These are phyloP conservation scores for Toxotes jaculatrix DNA, from an alignment of 2,113 vertebrate species.

Conservation along the genomic window DNA sequence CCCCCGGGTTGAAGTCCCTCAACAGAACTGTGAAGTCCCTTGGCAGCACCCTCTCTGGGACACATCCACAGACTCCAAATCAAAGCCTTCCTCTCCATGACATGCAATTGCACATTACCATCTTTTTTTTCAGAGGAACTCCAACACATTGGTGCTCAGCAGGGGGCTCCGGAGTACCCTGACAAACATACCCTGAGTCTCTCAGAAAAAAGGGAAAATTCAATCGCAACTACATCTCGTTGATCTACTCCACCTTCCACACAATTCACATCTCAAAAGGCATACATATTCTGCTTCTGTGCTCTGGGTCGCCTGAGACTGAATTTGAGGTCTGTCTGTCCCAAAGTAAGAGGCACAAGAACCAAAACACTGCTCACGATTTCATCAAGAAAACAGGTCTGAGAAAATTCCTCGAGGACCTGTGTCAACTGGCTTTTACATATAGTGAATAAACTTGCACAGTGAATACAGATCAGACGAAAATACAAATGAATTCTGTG, in stretches of 20 bases:
- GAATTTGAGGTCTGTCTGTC: slow-evolving; percentile 2
- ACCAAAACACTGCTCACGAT: not conserved
- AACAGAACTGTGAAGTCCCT: not conserved
- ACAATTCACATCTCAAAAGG: not conserved
- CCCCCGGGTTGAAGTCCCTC: not conserved
- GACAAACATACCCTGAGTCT: not conserved
- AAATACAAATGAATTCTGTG: not conserved
- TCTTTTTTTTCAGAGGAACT: slow-evolving; percentile 14
- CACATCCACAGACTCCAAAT: slow-evolving; percentile 6
- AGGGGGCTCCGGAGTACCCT: slow-evolving; percentile 5
- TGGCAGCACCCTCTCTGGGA: not conserved
- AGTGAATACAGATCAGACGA: slow-evolving; percentile 3
- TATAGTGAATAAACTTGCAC: not conserved
- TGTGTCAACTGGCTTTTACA: not conserved
- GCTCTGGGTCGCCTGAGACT: slow-evolving; percentile 6
- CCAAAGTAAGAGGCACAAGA: not conserved
- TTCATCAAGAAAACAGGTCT: slow-evolving; percentile 1
- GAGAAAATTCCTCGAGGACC: not conserved
- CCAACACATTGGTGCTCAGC: slow-evolving; percentile 8
- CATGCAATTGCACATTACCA: slow-evolving; percentile 1
- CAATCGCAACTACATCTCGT: not conserved
- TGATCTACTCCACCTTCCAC: not conserved
- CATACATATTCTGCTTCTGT: not conserved
- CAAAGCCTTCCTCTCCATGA: slow-evolving; percentile 2
- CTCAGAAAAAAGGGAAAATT: not conserved